Percentiles rank a stretch among this genome's conserved stretches.
Evolutionary conservation across 1,140 invertebrate genomes (phyloP).

Genomic region (Battus philenor): DNA sequence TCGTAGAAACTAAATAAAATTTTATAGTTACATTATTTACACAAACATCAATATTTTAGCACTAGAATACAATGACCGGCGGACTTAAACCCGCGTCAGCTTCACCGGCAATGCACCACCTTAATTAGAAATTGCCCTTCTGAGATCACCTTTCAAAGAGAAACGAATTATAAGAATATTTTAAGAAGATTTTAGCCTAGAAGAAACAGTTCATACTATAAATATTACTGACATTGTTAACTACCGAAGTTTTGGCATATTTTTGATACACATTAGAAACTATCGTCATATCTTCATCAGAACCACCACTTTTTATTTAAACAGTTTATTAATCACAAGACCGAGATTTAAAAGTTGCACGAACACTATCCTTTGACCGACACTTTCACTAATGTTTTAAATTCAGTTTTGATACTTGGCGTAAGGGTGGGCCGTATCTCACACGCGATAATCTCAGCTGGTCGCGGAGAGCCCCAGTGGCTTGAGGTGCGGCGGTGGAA

Average conservation of each 20-base stretch:
- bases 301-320: too few relatives aligned
- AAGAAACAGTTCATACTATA: not conserved
- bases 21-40: constrained; percentile 33
- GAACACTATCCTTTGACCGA: not conserved
- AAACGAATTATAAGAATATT: constrained; percentile 22
- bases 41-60: constrained; percentile 30
- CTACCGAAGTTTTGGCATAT: constrained; percentile 13
- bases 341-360: too few relatives aligned
- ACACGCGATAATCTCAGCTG: constrained; percentile 73
- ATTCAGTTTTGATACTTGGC: constrained; percentile 54
- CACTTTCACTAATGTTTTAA: not conserved
- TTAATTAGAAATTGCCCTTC: constrained; percentile 46
- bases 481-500: constrained; percentile 62
- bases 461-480: constrained; percentile 69
- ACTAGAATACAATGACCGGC: constrained; percentile 28
- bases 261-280: constrained; percentile 35
- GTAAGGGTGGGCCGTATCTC: constrained; percentile 60
- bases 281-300: too few relatives aligned
- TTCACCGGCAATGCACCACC: constrained; percentile 20
- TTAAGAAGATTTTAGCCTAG: constrained; percentile 1
- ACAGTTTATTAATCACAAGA: too few relatives aligned
- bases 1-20: constrained; percentile 10
- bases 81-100: constrained; percentile 36
- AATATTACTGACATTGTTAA: not conserved
- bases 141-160: constrained; percentile 62